Evolutionary conservation across 2,888 invertebrate genomes (phyloP), one percentile per base, ranked within the genome.

Genomic region (Ernsta delagoae): DNA sequence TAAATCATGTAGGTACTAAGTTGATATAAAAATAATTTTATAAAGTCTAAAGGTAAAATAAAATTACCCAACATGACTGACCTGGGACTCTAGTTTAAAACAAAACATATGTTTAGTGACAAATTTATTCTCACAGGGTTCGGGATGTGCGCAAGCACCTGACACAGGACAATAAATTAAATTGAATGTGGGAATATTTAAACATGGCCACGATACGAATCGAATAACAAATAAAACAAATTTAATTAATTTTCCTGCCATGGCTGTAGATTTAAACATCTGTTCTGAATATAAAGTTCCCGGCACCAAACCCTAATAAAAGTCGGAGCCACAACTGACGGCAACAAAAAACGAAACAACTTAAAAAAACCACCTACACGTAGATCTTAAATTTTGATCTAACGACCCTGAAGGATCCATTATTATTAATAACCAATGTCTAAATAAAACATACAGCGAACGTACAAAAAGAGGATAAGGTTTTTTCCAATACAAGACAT

Each of bases 361-460:
- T 79, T 41, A 9, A 74, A 88, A 90, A 88, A 89, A 87, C 83
- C 80, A 79, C 81, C 86, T 86, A 87, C 87, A 86, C 83, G 85
- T 84, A 79, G 84, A 92, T 90, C 90, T 92, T 85, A 84, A 90
- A 87, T 87, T 88, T 88, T 87, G 89, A 91, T 91, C 89, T 87
- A 88, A 90, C 88, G 84, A 85, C 85, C 84, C 84, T 81, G 84
- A 83, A 88, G 87, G 83, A 88, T 85, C 85, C 90, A 91, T 90
- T 90, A 92, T 90, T 90, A 91, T 87, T 92, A 92, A 92, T 92
- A 92, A 90, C 88, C 88, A 80, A 88, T 87, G 90, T 91, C 90
- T 87, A 90, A 91, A 92, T 90, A 90, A 90, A 92, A 90, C 87
- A 85, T 86, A 87, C 83, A 83, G 81, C 76, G 79, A 79, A 79